Base-by-base conservation (phyloP, 2,113 vertebrate species). In the Alaudala cheleensis region DNA sequence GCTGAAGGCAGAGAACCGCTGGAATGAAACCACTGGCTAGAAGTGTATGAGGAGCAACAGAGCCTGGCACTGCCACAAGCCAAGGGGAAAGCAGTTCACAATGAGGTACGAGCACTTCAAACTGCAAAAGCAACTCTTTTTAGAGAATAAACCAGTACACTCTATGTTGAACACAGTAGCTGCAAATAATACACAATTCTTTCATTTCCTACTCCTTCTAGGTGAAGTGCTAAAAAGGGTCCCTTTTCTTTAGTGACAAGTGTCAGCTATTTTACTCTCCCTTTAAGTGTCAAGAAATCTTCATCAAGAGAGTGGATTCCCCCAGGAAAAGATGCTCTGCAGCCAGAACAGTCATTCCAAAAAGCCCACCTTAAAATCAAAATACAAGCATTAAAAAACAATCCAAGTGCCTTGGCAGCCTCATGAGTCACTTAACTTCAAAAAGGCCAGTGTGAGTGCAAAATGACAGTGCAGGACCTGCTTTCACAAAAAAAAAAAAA, bases 41-140 rank as follows among this genome's bases (percentile, higher is more conserved):
- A 86, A 56, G 17, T 4, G 24, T 0, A 6, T 1, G 0, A 0
- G 2, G 44, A 50, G 23, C 49, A 37, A 22, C 9, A 3, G n/a
- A 45, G 54, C 33, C 33, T 45, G 45, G 54, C 16, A n/a, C 12
- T 45, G 44, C 21, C 25, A 86, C 1, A 1, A 29, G 45, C 37
- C 10, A 62, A 58, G 11, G 2, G 19, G 16, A 37, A 66, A 28
- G 49, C 1, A 1, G 16, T 11, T 56, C 37, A 25, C 50, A 25
- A 9, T 1, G 12, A 45, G 6, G 14, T 7, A 60, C 45, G 11
- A 60, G n/a, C 22, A 29, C 21, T 79, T 44, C 56, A 61, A 65
- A 78, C 5, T 25, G 34, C 37, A 69, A 45, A 64, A 60, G 21
- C 60, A 61, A 54, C 17, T 42, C 9, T 16, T 39, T 6, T 24